A percentile compares a stretch with the other conserved stretches of the same genome.
These are phyloP conservation scores for Sebastes hubbsi DNA, from an alignment of 2,797 vertebrate species.

Conservation along the genomic window DNA sequence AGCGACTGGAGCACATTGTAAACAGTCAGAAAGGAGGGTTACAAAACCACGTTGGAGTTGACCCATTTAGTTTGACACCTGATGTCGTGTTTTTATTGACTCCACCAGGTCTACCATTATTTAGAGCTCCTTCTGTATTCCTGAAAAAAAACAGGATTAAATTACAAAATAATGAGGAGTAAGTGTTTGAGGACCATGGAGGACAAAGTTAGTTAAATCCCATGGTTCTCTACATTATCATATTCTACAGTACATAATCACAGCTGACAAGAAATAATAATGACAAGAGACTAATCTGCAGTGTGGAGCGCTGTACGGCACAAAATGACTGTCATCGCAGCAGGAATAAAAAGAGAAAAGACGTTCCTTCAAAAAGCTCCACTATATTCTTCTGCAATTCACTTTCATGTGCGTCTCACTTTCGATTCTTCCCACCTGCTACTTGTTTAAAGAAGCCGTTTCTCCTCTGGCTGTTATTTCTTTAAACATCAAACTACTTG, in stretches of 20 bases:
- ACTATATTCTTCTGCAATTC: background rate
- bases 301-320: background rate
- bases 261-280: background rate
- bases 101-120: background rate
- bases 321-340: background rate
- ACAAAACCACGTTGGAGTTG: background rate
- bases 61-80: background rate
- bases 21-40: background rate
- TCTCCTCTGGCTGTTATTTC: slow-evolving; percentile 17
- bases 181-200: background rate
- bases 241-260: background rate
- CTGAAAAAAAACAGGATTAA: background rate
- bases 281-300: background rate
- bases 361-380: background rate
- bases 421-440: background rate
- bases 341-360: background rate
- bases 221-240: background rate
- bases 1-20: background rate
- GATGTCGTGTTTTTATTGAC: background rate
- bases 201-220: background rate
- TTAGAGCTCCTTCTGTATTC: background rate
- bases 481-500: slow-evolving; percentile 39
- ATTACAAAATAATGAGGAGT: background rate
- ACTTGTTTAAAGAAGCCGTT: background rate
- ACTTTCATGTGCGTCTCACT: slow-evolving; percentile 19